Evolutionary conservation across 2,797 vertebrate genomes (phyloP), one percentile per base, ranked within the genome.

Genomic region (Rhyacichthys aspro): DNA sequence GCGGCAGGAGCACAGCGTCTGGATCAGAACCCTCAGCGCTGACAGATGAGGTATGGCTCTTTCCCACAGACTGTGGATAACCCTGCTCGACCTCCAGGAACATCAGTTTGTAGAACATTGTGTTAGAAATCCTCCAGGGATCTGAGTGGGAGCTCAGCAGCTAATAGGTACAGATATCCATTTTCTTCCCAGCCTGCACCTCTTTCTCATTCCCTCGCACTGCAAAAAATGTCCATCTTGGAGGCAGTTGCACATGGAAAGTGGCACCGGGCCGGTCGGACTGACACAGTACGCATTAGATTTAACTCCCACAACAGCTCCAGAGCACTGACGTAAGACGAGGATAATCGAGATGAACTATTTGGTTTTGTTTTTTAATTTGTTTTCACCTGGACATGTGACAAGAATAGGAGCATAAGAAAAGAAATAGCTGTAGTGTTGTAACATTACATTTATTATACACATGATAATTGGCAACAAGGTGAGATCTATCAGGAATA

Each of bases 101-200:
- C 87, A 88, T 89, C 87, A 76, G 74, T 91, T 88, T 88, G 84
- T 86, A 79, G 84, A 88, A 88, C 85, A 90, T 85, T 84, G 80
- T 86, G 81, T 87, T 71, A 76, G 77, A 76, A 78, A 83, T 65
- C 54, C 88, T 83, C 84, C 54, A 17, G 79, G 86, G 88, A 88
- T 72, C 67, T 43, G 69, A 85, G 86, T 69, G 63, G 78, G 83
- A 87, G 79, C 82, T 85, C 78, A 65, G 66, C 76, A 81, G 80
- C 86, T 88, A 89, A 91, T 88, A 85, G 84, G 78, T 89, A 89
- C 87, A 89, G 82, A 90, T 87, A 90, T 88, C 85, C 84, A 86
- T 91, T 90, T 89, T 89, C 74, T 81, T 67, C 63, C 64, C 69
- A 71, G 76, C 79, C 63, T 74, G 78, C 59, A 14, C 72, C 74